Evolutionary conservation across 2,797 vertebrate genomes (phyloP).

Genomic region (Chrysocyon brachyurus): DNA sequence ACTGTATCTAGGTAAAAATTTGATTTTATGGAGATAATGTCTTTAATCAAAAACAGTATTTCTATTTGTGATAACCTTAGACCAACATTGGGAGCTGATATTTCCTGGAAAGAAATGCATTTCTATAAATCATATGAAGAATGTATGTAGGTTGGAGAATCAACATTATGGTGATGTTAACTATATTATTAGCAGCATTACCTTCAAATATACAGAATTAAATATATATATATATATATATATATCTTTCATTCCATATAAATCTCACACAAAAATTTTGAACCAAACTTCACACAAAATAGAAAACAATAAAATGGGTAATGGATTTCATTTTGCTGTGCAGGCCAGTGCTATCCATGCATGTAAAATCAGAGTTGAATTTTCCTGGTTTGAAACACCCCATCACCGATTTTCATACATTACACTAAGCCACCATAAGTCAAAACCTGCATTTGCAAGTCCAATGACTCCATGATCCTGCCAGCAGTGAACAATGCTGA

Average conservation of each 20-base stretch:
- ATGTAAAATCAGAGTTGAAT: conserved; percentile 56
- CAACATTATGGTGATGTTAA: neutral
- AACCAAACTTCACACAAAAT: neutral
- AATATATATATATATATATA: neutral
- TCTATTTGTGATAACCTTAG: neutral
- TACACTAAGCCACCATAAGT: conserved; percentile 35
- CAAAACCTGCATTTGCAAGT: conserved; percentile 61
- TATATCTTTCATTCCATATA: neutral
- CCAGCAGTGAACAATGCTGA: conserved; percentile 29
- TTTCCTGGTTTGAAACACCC: conserved; percentile 49
- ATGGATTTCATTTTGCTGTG: conserved; percentile 17
- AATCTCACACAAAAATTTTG: neutral
- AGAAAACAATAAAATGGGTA: neutral
- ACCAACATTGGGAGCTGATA: neutral
- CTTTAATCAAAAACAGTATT: neutral
- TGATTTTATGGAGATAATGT: neutral
- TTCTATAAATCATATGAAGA: neutral
- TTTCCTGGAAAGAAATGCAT: neutral
- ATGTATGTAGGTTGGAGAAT: neutral
- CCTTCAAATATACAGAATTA: neutral
- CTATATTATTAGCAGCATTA: neutral
- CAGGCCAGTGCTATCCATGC: neutral
- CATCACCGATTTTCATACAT: neutral
- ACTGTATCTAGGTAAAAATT: neutral
- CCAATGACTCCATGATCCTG: neutral